Evolutionary conservation across 2,113 vertebrate genomes (phyloP).

Genomic region (Rostratula benghalensis): DNA sequence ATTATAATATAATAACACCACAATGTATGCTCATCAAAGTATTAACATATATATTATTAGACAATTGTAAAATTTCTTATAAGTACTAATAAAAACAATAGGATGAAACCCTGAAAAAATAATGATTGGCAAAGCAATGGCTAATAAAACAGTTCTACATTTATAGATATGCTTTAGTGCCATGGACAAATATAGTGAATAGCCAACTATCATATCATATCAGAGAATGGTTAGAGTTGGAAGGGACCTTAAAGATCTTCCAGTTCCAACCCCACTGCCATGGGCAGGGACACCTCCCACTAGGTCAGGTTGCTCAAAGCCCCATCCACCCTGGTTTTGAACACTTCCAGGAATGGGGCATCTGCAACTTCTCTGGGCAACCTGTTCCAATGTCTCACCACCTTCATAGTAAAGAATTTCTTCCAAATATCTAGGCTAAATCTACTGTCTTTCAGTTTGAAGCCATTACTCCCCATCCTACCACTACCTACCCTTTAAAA

Average conservation of each 20-base stretch:
- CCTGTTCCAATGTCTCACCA: no score
- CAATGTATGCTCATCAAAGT: neutral
- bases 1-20: neutral
- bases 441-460: neutral
- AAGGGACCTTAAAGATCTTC: neutral
- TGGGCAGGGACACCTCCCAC: neutral
- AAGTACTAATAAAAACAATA: neutral
- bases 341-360: neutral
- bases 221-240: neutral
- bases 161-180: neutral
- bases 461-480: neutral
- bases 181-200: neutral
- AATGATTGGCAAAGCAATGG: neutral
- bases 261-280: neutral
- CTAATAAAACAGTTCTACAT: neutral
- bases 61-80: neutral
- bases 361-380: no score
- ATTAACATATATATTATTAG: neutral
- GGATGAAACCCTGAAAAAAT: neutral
- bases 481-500: neutral
- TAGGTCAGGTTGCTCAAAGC: neutral
- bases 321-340: neutral
- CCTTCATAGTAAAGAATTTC: neutral
- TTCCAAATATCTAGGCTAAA: neutral
- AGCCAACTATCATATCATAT: neutral